Base-by-base conservation (phyloP, 2,113 vertebrate genomes). In the Oreochromis niloticus region DNA sequence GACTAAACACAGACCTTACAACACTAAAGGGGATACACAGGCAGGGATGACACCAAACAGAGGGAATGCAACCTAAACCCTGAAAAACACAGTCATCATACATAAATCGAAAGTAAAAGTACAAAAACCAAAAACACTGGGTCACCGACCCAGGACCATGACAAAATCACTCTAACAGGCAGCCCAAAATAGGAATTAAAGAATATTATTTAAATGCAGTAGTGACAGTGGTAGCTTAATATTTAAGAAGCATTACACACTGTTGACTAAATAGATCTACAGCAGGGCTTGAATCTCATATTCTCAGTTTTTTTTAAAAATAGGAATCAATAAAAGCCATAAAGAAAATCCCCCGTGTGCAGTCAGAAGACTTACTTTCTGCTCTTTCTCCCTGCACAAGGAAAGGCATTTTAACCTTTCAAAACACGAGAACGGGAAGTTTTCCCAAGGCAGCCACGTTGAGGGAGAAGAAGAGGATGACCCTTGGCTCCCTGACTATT, bases 371-470 rank as follows among this genome's bases (percentile, higher is more conserved):
- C 50, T 66, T 13, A 16, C 9, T 80, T 82, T 63, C 41, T 79
- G 57, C 80, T 59, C 3, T 56, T 81, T 83, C 63, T 81, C 89
- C 30, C 11, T 81, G 50, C 10, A 17, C 32, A 54, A 50, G 90
- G 81, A 90, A 87, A 90, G 39, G 1, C 68, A 36, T 32, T 79
- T 75, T 87, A 86, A 79, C 87, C 32, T 85, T 75, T 88, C 30
- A 89, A 91, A 94, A 93, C 93, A 90, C 0, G 14, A 87, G 86
- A 89, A 83, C 90, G 88, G 92, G 94, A 93, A 94, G 89, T 94
- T 94, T 94, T 91, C 30, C 39, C 24, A 46, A 48, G 79, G 55
- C 61, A 9, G 54, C 79, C 39, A 24, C 13, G 3, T 61, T 57
- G 22, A 83, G 89, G 80, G 61, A 87, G 83, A 84, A 56, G 91